These are phyloP conservation scores for Valencia hispanica DNA, from an alignment of 2,797 vertebrate genomes.

Conservation along the genomic window DNA sequence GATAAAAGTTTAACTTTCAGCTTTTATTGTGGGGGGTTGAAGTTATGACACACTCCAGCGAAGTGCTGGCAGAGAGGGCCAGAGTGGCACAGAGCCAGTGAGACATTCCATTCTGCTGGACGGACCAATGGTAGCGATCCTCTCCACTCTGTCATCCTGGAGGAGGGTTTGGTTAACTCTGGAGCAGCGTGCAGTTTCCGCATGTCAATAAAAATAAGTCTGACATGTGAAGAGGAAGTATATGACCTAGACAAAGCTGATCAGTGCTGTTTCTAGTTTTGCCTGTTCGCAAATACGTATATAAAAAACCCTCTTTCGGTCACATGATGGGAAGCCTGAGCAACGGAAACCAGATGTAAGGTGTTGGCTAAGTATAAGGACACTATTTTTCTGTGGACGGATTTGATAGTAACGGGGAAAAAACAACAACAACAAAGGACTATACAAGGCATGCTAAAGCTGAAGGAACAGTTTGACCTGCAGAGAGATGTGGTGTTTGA, in stretches of 20 bases:
- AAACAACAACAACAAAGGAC: neutral
- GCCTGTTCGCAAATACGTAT: neutral
- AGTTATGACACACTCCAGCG: constrained; percentile 12
- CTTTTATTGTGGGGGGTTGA: neutral
- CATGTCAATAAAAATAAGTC: constrained; percentile 35
- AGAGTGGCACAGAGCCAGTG: constrained; percentile 24
- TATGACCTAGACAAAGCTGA: neutral
- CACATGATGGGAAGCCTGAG: constrained; percentile 59
- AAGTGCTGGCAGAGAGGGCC: neutral
- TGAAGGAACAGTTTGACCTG: constrained; percentile 72
- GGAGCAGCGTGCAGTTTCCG: constrained; percentile 54
- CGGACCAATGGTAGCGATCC: constrained; percentile 57
- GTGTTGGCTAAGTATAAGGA: constrained; percentile 29
- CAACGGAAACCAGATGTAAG: constrained; percentile 18
- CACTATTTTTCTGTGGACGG: neutral
- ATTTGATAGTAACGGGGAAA: constrained; percentile 1
- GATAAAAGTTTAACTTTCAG: neutral
- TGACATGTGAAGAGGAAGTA: constrained; percentile 12
- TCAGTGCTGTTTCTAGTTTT: constrained; percentile 10
- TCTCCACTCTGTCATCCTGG: constrained; percentile 2
- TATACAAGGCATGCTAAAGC: constrained; percentile 66
- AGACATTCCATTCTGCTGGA: constrained; percentile 59
- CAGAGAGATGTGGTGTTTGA: constrained; percentile 73
- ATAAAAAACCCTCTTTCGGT: constrained; percentile 33
- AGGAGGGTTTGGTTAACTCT: constrained; percentile 40